Evolutionary conservation across 2,888 invertebrate species (phyloP).

Genomic region (Agonum fuliginosum): DNA sequence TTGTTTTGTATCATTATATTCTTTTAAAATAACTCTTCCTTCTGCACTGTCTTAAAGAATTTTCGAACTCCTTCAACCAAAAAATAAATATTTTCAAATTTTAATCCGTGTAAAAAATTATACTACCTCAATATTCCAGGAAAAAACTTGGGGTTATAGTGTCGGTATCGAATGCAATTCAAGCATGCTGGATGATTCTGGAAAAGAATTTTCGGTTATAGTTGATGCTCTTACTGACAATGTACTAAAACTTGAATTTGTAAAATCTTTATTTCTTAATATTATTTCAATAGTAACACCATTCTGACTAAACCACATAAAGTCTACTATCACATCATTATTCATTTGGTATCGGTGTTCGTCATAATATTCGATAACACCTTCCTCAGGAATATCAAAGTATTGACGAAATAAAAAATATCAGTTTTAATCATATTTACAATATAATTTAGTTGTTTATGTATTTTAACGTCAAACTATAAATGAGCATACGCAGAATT

Average conservation of each 20-base stretch:
- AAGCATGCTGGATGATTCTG: not conserved
- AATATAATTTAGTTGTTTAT: too few species aligned
- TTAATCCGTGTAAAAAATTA: not conserved
- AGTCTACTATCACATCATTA: not conserved
- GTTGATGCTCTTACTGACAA: not conserved
- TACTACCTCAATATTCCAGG: not conserved
- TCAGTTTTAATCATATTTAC: too few species aligned
- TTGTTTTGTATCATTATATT: not conserved
- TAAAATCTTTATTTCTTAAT: not conserved
- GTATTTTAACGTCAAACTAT: too few species aligned
- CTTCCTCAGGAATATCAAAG: not conserved
- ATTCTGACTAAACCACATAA: not conserved
- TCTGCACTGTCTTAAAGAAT: not conserved
- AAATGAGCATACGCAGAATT: too few species aligned
- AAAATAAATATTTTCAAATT: not conserved
- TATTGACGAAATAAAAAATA: slow-evolving; percentile 4
- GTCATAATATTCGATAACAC: not conserved
- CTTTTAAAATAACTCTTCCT: not conserved
- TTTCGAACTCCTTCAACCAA: not conserved
- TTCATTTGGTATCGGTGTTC: not conserved
- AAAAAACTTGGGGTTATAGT: not conserved
- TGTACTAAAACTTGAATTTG: too few species aligned
- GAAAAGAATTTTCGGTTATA: not conserved
- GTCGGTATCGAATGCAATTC: not conserved
- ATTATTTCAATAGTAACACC: not conserved